Conservation (phyloP, 2,113 vertebrate species). For the Ellobius talpinus region DNA sequence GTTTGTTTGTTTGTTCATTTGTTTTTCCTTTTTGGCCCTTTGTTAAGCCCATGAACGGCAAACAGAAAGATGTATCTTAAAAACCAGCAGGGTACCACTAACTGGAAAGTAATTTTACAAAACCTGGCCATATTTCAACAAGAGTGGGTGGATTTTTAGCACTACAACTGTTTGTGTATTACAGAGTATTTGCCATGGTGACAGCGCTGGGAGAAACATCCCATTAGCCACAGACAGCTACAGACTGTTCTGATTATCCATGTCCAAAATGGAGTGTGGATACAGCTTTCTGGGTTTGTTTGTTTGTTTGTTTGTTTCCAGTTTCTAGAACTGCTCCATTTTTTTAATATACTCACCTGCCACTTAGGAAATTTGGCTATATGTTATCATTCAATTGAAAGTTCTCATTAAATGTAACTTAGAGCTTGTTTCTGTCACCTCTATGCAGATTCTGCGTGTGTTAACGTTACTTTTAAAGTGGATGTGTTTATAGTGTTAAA, state of each 20-base stretch:
- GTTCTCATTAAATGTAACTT: constrained; percentile 36
- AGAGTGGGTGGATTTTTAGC: constrained; percentile 91
- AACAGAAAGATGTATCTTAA: constrained; percentile 88
- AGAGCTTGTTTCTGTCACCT: not conserved
- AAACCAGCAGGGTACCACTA: constrained; percentile 88
- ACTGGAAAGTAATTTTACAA: constrained; percentile 91
- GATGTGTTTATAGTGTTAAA: constrained; percentile 42
- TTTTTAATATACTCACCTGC: constrained; percentile 81
- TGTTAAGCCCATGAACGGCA: constrained; percentile 87
- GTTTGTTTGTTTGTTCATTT: no score
- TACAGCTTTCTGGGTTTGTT: constrained; percentile 78
- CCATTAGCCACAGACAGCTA: constrained; percentile 90
- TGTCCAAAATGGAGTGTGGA: constrained; percentile 88
- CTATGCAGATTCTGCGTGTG: not conserved
- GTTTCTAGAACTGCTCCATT: constrained; percentile 72
- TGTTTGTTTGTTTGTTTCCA: constrained; percentile 76
- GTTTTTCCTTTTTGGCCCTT: constrained; percentile 82
- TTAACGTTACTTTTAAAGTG: constrained; percentile 39
- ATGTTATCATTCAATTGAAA: constrained; percentile 74
- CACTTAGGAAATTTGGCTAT: constrained; percentile 81
- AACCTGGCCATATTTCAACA: constrained; percentile 91
- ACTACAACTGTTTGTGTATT: constrained; percentile 92
- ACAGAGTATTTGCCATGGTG: constrained; percentile 92
- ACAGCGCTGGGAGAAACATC: constrained; percentile 92
- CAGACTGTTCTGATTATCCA: constrained; percentile 91